Percentiles rank a stretch among this genome's conserved stretches.
phyloP scores from a whole-genome alignment of 2,797 vertebrate genomes.

The Acanthurus leucopareius region DNA sequence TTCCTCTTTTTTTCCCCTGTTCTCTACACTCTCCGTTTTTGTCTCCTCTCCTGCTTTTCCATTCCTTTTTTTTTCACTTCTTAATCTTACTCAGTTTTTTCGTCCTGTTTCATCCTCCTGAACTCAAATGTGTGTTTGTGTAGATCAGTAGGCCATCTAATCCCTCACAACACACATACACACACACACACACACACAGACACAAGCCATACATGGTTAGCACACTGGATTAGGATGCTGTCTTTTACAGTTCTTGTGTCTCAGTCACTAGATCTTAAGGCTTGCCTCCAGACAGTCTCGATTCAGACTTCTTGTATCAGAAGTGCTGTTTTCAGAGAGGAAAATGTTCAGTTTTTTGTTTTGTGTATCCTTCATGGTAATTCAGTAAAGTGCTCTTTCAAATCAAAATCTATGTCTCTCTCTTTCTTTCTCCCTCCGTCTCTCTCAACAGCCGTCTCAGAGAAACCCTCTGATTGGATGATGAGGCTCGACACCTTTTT shows the following conservation, averaged over 20 bases:
- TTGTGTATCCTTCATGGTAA: slow-evolving; percentile 7
- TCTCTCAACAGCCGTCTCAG: slow-evolving; percentile 8
- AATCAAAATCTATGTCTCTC: slow-evolving; percentile 30
- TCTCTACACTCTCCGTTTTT: slow-evolving; percentile 38
- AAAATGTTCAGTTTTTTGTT: slow-evolving; percentile 23
- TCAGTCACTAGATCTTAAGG: slow-evolving; percentile 42
- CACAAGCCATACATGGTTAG: slow-evolving; percentile 52
- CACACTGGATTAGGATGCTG: slow-evolving; percentile 52
- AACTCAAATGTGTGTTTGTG: slow-evolving; percentile 57
- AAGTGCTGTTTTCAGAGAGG: slow-evolving; percentile 6
- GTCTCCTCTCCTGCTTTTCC: slow-evolving; percentile 49
- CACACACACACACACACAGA: slow-evolving; percentile 26
- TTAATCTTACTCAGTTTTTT: slow-evolving; percentile 59
- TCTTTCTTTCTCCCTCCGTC: neutral
- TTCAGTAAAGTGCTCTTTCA: slow-evolving; percentile 14
- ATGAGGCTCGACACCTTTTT: slow-evolving; percentile 25
- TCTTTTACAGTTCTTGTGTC: slow-evolving; percentile 47
- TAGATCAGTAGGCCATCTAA: slow-evolving; percentile 71
- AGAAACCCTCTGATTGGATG: slow-evolving; percentile 36
- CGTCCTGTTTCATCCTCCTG: slow-evolving; percentile 22
- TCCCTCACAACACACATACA: slow-evolving; percentile 51
- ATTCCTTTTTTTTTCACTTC: slow-evolving; percentile 50
- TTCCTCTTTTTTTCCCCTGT: slow-evolving; percentile 28
- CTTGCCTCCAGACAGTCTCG: slow-evolving; percentile 29
- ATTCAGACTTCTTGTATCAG: slow-evolving; percentile 27